Conservation (phyloP, 2,113 vertebrate species). For the Neotoma lepida region DNA sequence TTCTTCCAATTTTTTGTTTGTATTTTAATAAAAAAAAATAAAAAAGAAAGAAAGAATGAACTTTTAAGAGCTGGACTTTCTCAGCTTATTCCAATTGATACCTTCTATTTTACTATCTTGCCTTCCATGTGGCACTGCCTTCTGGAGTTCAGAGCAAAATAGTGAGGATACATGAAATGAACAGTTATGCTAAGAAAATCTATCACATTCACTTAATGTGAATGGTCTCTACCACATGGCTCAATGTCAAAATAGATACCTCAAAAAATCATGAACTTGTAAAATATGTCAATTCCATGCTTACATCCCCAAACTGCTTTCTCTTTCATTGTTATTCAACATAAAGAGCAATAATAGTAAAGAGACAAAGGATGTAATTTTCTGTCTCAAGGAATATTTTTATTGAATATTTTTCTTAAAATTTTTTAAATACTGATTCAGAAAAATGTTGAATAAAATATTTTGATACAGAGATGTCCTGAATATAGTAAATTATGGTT, state of each 20-base stretch:
- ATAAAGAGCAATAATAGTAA: constrained; percentile 9
- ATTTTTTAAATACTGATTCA: neutral
- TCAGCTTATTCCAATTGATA: constrained; percentile 31
- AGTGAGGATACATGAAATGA: neutral
- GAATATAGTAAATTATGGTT: neutral
- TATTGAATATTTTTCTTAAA: neutral
- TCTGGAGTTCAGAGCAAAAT: constrained; percentile 13
- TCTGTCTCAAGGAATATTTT: neutral
- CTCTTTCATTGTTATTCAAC: constrained; percentile 1
- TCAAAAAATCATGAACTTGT: neutral
- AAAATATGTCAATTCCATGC: neutral
- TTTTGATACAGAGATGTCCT: neutral
- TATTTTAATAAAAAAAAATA: too few species aligned
- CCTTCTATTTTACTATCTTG: constrained; percentile 20
- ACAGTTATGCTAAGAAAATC: neutral
- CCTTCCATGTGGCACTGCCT: constrained; percentile 1
- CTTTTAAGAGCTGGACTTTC: constrained; percentile 12
- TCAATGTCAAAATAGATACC: neutral
- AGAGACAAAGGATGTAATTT: neutral
- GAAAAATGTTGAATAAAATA: constrained; percentile 28
- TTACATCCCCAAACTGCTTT: neutral
- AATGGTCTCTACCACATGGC: neutral
- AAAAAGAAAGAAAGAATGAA: constrained; percentile 5
- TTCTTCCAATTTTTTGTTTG: too few species aligned
- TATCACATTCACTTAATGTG: neutral